Evolutionary conservation across 92 coral and sea anemone species (phyloP).

Genomic region (Epizoanthus stellaris): DNA sequence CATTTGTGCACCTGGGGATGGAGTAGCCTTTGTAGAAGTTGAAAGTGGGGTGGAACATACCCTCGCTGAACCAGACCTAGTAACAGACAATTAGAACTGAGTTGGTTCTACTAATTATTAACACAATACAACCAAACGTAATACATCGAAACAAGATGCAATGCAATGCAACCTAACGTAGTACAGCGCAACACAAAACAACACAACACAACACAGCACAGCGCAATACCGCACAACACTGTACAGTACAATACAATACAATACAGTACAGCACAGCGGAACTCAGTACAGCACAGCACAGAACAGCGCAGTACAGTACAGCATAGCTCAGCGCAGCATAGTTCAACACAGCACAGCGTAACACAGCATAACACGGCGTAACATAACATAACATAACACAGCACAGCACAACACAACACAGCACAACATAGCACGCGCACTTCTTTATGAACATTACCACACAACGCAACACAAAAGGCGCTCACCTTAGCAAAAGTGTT

Average conservation of each 20-base stretch:
- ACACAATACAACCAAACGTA: neutral
- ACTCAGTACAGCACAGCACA: no score
- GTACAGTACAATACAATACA: neutral
- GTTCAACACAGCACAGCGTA: neutral
- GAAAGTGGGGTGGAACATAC: conserved; percentile 89
- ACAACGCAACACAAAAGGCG: neutral
- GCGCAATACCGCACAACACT: neutral
- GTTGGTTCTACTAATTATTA: no score
- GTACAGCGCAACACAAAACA: neutral
- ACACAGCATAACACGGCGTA: neutral
- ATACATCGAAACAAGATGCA: neutral
- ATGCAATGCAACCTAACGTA: neutral
- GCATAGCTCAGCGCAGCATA: neutral
- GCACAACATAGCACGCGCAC: conserved; percentile 17
- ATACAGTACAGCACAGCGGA: neutral
- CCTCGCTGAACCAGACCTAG: conserved; percentile 96
- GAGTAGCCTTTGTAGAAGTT: conserved; percentile 97
- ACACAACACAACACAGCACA: neutral
- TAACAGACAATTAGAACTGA: neutral
- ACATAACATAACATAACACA: no score
- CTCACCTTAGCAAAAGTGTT: conserved; percentile 93
- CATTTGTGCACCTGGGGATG: conserved; percentile 82
- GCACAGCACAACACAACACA: neutral
- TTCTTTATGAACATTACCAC: neutral
- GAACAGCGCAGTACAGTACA: neutral